Base-by-base conservation (phyloP, 2,797 vertebrate genomes). In the Chromobotia macracanthus region DNA sequence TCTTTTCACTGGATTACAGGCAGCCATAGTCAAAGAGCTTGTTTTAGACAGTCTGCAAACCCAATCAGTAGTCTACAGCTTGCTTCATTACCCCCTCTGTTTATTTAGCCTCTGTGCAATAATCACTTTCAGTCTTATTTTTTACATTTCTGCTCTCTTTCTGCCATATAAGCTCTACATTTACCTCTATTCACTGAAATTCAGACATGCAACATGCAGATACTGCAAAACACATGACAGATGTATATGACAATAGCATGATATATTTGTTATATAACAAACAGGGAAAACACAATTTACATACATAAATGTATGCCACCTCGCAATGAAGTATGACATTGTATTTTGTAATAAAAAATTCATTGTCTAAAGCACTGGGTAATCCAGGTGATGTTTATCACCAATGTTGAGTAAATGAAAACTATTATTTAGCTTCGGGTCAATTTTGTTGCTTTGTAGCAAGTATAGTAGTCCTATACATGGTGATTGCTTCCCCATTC, bases 381-480 rank as follows among this genome's bases (percentile, higher is more conserved):
- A 58, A 31, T 76, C 21, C 13, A 44, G 13, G 28, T 67, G 23
- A 56, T 76, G 16, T 67, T 53, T 2, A 63, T 28, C 16, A 23
- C 19, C 8, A 61, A 5, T n/a, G 61, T 38, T 70, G 1, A 10
- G 41, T 44, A 28, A 21, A 61, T 15, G n/a, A 70, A 78, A 15
- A 1, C 6, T n/a, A 51, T 51, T 63, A 61, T 41, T 48, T 35
- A 23, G 5, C 19, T 60, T 11, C 51, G 35, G 79, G 77, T 80
- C 46, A 73, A 58, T 87, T 85, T 82, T 84, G 72, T 75, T 83
- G 78, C 56, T 83, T 81, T 84, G 85, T n/a, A n/a, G n/a, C n/a
- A n/a, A n/a, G n/a, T n/a, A n/a, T n/a, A n/a, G n/a, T n/a, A 82
- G 89, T 83, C 79, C 80, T 78, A 91, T 85, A 87, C 84, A 87